Evolutionary conservation across 1,140 invertebrate species (phyloP).

Genomic region (Magallana ariakensis): DNA sequence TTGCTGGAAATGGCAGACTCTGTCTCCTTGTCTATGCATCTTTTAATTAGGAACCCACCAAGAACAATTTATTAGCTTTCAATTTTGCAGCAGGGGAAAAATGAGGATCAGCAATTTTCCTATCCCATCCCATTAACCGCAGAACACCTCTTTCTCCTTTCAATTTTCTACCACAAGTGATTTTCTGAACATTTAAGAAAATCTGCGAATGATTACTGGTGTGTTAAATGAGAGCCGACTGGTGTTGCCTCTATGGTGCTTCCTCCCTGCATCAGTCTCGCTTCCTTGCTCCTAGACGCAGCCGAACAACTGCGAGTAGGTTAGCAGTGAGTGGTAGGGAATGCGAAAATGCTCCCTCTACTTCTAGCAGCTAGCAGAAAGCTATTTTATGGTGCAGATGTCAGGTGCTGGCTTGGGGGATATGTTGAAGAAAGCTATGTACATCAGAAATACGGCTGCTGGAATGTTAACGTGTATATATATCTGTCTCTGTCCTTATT

Average conservation of each 20-base stretch:
- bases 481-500: conserved; percentile 33
- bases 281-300: not conserved
- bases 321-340: conserved; percentile 26
- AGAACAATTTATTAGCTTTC: conserved; percentile 38
- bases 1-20: not conserved
- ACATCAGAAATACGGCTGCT: not conserved
- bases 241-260: not conserved
- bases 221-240: conserved; percentile 15
- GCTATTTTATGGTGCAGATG: conserved; percentile 36
- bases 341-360: not conserved
- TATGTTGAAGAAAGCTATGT: not conserved
- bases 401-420: not conserved
- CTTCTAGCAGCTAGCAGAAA: not conserved
- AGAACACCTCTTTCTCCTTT: conserved; percentile 22
- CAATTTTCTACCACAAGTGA: conserved; percentile 1
- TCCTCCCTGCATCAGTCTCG: conserved; percentile 16
- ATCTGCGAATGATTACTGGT: conserved; percentile 30
- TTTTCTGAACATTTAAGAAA: conserved; percentile 39
- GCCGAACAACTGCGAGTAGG: not conserved
- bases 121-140: conserved; percentile 22
- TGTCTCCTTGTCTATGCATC: conserved; percentile 1
- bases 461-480: not conserved
- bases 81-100: conserved; percentile 4
- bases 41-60: conserved; percentile 22
- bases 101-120: conserved; percentile 18